Percentiles rank a stretch among this genome's conserved stretches.
These are phyloP conservation scores for Lordiphosa clarofinis DNA, from an alignment of 1,140 invertebrate species.

Conservation along the genomic window DNA sequence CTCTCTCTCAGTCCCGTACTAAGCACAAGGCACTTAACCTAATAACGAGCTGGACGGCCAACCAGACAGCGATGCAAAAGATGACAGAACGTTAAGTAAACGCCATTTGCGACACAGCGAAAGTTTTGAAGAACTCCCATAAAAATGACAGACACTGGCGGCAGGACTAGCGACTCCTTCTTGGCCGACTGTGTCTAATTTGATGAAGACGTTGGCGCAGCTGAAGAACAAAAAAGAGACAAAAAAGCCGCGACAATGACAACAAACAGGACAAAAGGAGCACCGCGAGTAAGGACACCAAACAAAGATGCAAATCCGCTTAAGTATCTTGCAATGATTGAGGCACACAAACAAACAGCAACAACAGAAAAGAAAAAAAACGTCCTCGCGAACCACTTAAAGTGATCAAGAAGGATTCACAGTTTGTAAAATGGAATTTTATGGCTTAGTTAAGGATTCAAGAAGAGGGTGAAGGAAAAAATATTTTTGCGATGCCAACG, in stretches of 20 bases:
- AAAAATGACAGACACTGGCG: conserved; percentile 60
- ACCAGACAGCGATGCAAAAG: conserved; percentile 21
- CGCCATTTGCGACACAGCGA: conserved; percentile 56
- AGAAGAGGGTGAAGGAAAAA: conserved; percentile 28
- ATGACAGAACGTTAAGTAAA: conserved; percentile 72
- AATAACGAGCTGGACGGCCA: conserved; percentile 43
- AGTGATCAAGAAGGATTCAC: conserved; percentile 79
- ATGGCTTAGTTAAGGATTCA: conserved; percentile 70
- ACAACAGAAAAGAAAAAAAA: conserved; percentile 22
- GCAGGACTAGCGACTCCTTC: conserved; percentile 24
- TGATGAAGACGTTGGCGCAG: conserved; percentile 60
- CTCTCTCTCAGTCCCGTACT: conserved; percentile 3
- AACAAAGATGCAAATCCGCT: conserved; percentile 78
- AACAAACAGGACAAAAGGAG: conserved; percentile 54
- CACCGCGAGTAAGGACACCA: conserved; percentile 17
- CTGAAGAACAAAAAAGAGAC: conserved; percentile 13
- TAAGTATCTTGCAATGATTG: conserved; percentile 78
- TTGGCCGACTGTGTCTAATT: conserved; percentile 48
- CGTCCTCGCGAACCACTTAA: conserved; percentile 68
- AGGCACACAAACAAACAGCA: neutral
- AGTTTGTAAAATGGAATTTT: conserved; percentile 79
- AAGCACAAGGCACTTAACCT: conserved; percentile 65
- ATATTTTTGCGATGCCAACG: conserved; percentile 58
- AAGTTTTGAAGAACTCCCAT: conserved; percentile 77
- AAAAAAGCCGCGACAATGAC: conserved; percentile 57